Base-by-base conservation (phyloP, 2,888 invertebrate genomes). In the Polymixis lichenea region DNA sequence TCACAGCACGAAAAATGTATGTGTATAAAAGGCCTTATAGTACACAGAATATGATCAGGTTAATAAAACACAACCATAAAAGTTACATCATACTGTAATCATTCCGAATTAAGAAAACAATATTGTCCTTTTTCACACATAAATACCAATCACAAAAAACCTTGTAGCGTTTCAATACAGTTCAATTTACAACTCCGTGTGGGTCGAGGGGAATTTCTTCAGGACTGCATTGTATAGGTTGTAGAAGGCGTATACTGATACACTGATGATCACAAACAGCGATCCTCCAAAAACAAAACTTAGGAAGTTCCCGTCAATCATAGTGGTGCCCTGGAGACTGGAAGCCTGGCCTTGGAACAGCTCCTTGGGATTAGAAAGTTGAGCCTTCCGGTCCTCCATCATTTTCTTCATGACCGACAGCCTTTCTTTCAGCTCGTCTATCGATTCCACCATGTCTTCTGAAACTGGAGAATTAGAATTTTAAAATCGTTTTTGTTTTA, bases 211-310 rank as follows among this genome's bases (percentile, higher is more conserved):
- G 89, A 98, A 98, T 93, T 98, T 98, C 94, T 98, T 98, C 53
- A 98, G 92, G 70, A 98, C 98, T 5, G 93, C 93, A 32, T 92
- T 90, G 72, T 94, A 94, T 0, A 98, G 96, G 93, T 98, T 98
- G 89, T 98, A 98, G 92, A 99, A 99, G 0, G 98, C 98, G 90
- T 98, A 98, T 1, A 98, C 97, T 72, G 98, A 98, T 60, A 98
- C 98, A 87, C 98, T 97, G 15, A 98, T 93, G 76, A 99, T 98
- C 62, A 98, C 98, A 17, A 98, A 89, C 7, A 98, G 95, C 1
- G 98, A 98, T 0, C 98, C 97, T 1, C 98, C 98, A 89, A 98
- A 98, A 56, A 98, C 98, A 87, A 98, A 97, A 89, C 98, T 98
- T 0, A 99, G 96, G 91, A 98, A 98, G 91, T 98, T 98, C 1